Evolutionary conservation across 2,113 vertebrate genomes (phyloP), one percentile per base, ranked within the genome.

Genomic region (Prionailurus viverrinus): DNA sequence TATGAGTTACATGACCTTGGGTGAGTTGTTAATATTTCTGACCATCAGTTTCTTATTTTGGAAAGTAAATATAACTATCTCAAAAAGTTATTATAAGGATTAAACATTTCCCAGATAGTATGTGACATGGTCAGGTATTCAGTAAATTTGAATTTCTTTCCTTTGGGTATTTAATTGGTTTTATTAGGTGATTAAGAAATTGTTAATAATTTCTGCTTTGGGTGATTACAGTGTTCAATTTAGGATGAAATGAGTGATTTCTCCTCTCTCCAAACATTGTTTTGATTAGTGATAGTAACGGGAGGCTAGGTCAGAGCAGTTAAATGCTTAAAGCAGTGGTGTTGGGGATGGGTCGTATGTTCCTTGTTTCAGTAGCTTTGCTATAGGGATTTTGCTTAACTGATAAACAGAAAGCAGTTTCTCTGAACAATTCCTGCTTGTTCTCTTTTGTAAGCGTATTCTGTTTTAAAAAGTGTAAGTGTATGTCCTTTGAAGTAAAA

Each of bases 401-500:
- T 78, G 25, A n/a, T 10, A 96, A 69, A 12, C 36, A 93, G 41
- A 80, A 41, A 81, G 5, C 79, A 79, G 41, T 89, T 92, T 90
- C 27, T 95, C 51, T 94, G 41, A 95, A 69, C 39, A 82, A 39
- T 83, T 92, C 36, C 18, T 76, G 15, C 71, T 78, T 96, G 25
- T 63, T 95, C 66, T 45, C 23, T 66, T 86, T 90, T 92, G 13
- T 58, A 76, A 81, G 83, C 27, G 82, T 45, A 74, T 16, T 93
- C 10, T 81, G 23, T 58, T 91, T 93, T 78, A 36, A 82, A 90
- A 85, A 55, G 45, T 89, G 66, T 13, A 33, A 73, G 16, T 79
- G 3, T 86, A 9, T 86, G 68, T 92, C 58, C 53, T 96, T 73
- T 96, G 66, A 94, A 89, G 39, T 97, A 91, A 73, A 79, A 82